Base-by-base conservation (phyloP, 2,888 invertebrate genomes). In the Tribolium freemani region DNA sequence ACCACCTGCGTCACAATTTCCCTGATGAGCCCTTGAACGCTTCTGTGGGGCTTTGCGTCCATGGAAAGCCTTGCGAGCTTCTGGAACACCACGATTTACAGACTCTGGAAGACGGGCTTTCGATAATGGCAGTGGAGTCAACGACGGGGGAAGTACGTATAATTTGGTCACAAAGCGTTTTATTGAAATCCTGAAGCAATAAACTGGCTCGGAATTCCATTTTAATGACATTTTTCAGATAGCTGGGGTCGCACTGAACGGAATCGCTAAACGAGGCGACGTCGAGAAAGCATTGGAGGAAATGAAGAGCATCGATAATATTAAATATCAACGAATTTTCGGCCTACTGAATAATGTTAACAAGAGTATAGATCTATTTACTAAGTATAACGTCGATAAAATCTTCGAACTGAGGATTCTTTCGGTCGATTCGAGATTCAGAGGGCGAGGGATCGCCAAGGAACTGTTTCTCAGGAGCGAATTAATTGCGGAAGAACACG, bases 11-110 rank as follows among this genome's bases (percentile, higher is more conserved):
- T 38, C 87, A 90, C 76, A 93, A 91, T 82, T 95, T 95, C 84
- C 92, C 93, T 0, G 95, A 95, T 83, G 95, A 95, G 84, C 95
- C 95, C 0, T 88, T 95, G 53, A 95, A 95, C 86, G 90, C 90
- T 78, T 93, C 94, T 0, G 92, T 94, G n/a, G 89, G 90, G 8
- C 88, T 95, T 4, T 94, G 94, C 82, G 85, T 89, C 58, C 88
- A 90, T 4, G 94, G 94, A 0, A 90, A 92, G 79, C 90, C 92
- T 0, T 94, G 94, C 80, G 88, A 87, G 0, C 91, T 93, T 26
- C 87, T 95, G 64, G 95, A 95, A 86, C 87, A 90, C 21, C 92
- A 94, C 78, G 93, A 94, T 81, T 84, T 90, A 45, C 88, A 88
- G 20, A 94, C 94, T n/a, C 88, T 95, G 79, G 88, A 90, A 71